Evolutionary conservation across 2,113 vertebrate genomes (phyloP).

Genomic region (Sceloporus tristichus): DNA sequence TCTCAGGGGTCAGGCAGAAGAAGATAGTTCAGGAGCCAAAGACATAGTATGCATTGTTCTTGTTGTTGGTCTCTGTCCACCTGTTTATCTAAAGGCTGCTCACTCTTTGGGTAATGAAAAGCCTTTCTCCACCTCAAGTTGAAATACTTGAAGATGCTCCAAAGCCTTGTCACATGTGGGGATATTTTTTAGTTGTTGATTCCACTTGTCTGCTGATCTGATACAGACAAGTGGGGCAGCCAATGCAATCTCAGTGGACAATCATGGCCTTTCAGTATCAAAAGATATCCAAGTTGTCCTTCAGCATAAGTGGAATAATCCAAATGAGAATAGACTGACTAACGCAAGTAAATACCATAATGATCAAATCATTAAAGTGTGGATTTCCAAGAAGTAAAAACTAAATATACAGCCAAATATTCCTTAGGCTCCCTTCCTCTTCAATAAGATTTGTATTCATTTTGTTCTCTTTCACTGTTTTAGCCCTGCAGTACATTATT

Average conservation of each 20-base stretch:
- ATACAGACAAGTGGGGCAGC: neutral
- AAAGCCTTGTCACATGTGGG: neutral
- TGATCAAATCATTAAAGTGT: neutral
- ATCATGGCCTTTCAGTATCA: slow-evolving; percentile 7
- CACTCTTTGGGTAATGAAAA: neutral
- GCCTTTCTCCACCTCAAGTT: neutral
- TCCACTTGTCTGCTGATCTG: neutral
- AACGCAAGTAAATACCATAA: neutral
- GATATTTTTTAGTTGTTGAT: neutral
- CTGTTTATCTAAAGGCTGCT: neutral
- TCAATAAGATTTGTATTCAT: too few relatives aligned
- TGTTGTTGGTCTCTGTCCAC: neutral
- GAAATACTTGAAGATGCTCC: neutral
- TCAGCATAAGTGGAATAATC: slow-evolving; percentile 22
- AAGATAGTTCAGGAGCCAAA: neutral
- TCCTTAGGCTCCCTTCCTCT: neutral
- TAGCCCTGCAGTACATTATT: neutral
- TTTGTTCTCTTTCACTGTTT: neutral
- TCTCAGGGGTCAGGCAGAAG: neutral
- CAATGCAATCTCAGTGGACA: neutral
- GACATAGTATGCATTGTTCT: neutral
- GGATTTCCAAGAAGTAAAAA: neutral
- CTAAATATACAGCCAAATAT: neutral
- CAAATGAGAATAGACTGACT: neutral
- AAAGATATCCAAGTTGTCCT: neutral